Conservation (phyloP, 1,140 invertebrate genomes). For the Drosophila persimilis region DNA sequence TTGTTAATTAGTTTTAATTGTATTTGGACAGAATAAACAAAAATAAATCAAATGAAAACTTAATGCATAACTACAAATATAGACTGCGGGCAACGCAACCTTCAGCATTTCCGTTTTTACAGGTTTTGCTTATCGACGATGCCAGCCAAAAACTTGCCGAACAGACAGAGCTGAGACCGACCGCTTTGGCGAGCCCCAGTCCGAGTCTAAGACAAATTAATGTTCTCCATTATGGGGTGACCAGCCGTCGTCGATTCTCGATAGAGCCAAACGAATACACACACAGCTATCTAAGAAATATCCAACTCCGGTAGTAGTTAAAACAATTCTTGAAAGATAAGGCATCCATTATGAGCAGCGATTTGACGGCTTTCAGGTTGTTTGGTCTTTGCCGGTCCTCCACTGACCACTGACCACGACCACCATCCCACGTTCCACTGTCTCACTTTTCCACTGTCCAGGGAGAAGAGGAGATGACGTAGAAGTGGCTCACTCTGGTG, state of each 20-base stretch:
- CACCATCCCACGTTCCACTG: neutral
- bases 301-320: conserved; percentile 80
- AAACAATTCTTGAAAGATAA: conserved; percentile 78
- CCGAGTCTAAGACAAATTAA: conserved; percentile 67
- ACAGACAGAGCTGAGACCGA: conserved; percentile 7
- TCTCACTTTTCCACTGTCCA: neutral
- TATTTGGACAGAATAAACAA: conserved; percentile 30
- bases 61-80: conserved; percentile 38
- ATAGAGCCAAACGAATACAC: neutral
- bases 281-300: conserved; percentile 57
- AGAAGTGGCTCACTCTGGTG: conserved; percentile 16
- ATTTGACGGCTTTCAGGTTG: conserved; percentile 75
- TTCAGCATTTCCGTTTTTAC: conserved; percentile 76
- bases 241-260: conserved; percentile 27
- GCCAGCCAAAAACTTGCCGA: conserved; percentile 14
- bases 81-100: conserved; percentile 29
- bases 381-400: conserved; percentile 74
- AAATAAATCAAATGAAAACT: conserved; percentile 12
- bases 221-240: conserved; percentile 72
- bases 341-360: conserved; percentile 80
- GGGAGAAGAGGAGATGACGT: conserved; percentile 46
- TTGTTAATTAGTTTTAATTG: conserved; percentile 76
- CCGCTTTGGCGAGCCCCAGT: conserved; percentile 49
- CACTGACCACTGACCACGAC: conserved; percentile 2
- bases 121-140: conserved; percentile 47